phyloP scores from a whole-genome alignment of 2,888 invertebrate species.

The Himalopsyche tibetana region DNA sequence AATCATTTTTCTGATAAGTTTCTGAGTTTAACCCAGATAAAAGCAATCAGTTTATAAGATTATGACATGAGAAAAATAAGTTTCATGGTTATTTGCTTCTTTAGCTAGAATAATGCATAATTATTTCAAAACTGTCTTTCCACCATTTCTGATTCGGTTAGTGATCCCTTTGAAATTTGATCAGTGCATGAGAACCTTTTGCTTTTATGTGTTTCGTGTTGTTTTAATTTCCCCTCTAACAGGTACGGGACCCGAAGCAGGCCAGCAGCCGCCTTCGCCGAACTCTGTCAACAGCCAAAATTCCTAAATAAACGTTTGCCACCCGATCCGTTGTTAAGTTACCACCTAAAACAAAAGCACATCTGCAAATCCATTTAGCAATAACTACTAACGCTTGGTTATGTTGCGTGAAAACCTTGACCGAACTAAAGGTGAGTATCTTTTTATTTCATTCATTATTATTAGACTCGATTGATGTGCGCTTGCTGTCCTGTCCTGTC shows the following conservation, averaged over 20 bases:
- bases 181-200: conserved; percentile 54
- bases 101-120: neutral
- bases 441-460: conserved; percentile 63
- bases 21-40: neutral
- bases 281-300: conserved; percentile 60
- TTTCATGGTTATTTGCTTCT: too few species aligned
- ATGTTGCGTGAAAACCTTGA: conserved; percentile 65
- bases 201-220: conserved; percentile 66
- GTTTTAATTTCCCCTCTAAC: conserved; percentile 59
- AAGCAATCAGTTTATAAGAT: too few species aligned
- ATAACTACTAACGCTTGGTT: conserved; percentile 65
- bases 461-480: neutral
- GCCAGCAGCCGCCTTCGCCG: conserved; percentile 60
- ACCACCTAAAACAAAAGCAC: conserved; percentile 48
- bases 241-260: conserved; percentile 65
- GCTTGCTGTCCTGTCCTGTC: neutral
- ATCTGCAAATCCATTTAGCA: conserved; percentile 61
- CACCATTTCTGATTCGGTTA: conserved; percentile 1
- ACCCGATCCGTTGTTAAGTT: conserved; percentile 54
- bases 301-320: conserved; percentile 62
- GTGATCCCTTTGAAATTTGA: conserved; percentile 23
- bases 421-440: conserved; percentile 65
- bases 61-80: too few species aligned
- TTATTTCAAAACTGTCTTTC: conserved; percentile 8
- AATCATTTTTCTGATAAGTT: neutral